These are phyloP conservation scores for Thereuonema tuberculata DNA, from an alignment of 1,140 invertebrate species.

Conservation along the genomic window DNA sequence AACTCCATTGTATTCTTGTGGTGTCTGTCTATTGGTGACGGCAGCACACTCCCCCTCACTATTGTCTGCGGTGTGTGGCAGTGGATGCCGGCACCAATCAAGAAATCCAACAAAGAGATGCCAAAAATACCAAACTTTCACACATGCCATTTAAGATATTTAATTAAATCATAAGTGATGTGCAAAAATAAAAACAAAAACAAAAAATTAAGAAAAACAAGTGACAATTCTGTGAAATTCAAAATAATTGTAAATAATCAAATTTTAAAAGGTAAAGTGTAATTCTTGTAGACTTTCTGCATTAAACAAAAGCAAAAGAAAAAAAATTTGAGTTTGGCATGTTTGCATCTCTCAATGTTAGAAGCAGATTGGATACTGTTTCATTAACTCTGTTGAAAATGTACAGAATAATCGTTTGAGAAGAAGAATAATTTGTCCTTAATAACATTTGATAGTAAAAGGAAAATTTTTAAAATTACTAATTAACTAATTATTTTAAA, in stretches of 20 bases:
- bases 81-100: constrained; percentile 1
- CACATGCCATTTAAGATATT: neutral
- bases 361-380: neutral
- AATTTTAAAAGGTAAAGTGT: no score
- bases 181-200: neutral
- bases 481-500: neutral
- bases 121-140: neutral
- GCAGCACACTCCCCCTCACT: neutral
- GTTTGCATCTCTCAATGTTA: neutral
- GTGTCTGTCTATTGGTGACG: neutral
- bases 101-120: neutral
- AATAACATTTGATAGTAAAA: neutral
- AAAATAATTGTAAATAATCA: neutral
- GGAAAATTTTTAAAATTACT: neutral
- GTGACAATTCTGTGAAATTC: neutral
- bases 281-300: no score
- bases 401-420: neutral
- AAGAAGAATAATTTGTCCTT: neutral
- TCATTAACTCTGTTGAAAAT: neutral
- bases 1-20: no score
- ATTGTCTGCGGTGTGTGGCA: neutral
- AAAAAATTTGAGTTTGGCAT: no score
- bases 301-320: neutral
- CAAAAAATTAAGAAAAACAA: neutral
- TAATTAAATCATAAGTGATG: no score